Conservation (phyloP, 2,113 vertebrate species). For the Nothoprocta perdicaria region DNA sequence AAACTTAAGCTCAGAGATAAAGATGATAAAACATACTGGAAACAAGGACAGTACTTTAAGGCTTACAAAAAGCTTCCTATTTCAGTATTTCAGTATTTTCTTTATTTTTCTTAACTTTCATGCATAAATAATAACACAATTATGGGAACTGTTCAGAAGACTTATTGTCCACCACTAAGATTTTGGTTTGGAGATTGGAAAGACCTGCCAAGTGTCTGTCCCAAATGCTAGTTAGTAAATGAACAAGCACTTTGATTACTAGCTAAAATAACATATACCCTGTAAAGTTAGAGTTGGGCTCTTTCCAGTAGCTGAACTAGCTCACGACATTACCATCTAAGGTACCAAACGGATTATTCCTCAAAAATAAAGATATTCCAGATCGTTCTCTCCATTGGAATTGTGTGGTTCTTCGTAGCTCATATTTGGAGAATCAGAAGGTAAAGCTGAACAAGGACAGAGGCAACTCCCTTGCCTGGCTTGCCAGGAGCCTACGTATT, state of each 20-base stretch:
- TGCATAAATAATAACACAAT: neutral
- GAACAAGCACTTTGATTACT: neutral
- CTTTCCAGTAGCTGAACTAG: neutral
- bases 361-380: neutral
- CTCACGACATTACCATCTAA: too few species aligned
- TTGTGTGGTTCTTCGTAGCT: neutral
- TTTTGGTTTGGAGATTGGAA: neutral
- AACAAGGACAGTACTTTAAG: neutral
- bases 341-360: neutral
- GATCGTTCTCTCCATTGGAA: neutral
- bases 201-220: neutral
- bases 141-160: neutral
- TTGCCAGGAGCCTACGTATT: neutral
- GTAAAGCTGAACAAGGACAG: neutral
- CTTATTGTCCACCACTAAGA: neutral
- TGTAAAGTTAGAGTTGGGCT: neutral
- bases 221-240: neutral
- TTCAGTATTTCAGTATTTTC: neutral
- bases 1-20: neutral
- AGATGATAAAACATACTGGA: neutral
- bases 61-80: neutral
- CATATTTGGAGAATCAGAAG: neutral
- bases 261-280: neutral
- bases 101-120: neutral
- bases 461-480: neutral